Evolutionary conservation across 1,140 invertebrate species (phyloP), one percentile per base, ranked within the genome.

Genomic region (Drosophila sp.): DNA sequence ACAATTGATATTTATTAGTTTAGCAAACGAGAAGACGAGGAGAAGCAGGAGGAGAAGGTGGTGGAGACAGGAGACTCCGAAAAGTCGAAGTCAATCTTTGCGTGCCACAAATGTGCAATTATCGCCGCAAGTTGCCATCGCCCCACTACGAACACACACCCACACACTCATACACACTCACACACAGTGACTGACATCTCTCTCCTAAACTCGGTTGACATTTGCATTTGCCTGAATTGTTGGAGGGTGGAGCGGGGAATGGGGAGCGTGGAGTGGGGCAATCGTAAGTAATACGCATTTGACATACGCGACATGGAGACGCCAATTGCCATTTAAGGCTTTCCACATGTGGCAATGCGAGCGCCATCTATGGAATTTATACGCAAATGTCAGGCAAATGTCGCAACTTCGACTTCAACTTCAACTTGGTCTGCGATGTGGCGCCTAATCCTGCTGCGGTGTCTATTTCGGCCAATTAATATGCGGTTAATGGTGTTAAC

Each of bases 381-480:
- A 65, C 70, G 41, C 50, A 74, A 74, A 74, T 74, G 72, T 69
- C 78, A 74, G 63, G 7, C 75, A 84, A 84, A 86, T 84, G 81
- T 78, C 71, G 73, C 50, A 41, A 70, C 78, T 34, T 18, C 18
- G 61, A 57, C 29, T 72, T 29, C 36, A 7, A 34, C 16, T 36
- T 21, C 34, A n/a, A 7, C 13, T 11, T 13, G 8, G 25, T n/a
- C 7, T 2, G n/a, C 21, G 53, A 21, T 62, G 41, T 40, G 43
- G 57, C 57, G 66, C 72, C 38, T 78, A 80, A 78, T 80, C 78
- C 78, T 76, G 72, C 50, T 48, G n/a, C n/a, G 78, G 83, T 87
- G 71, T 78, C 83, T 79, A 87, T 87, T 87, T 89, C 82, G 82
- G 83, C 79, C 83, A 87, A 87, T 87, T 87, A 87, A 87, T 87